These are phyloP conservation scores for Dermolepida albohirtum DNA, from an alignment of 2,888 invertebrate species.

Conservation along the genomic window DNA sequence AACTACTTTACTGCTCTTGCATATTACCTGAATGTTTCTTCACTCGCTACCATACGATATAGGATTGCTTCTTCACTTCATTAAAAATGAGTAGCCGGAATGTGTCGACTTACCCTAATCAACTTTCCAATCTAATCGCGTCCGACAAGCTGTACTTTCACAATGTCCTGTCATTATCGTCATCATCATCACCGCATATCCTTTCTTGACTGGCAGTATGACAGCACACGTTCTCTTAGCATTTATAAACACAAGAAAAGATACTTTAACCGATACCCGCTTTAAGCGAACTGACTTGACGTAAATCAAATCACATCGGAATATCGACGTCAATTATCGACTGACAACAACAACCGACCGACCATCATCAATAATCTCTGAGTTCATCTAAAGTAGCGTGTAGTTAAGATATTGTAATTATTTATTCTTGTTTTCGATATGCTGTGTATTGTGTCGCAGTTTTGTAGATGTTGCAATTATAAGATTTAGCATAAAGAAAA, in stretches of 20 bases:
- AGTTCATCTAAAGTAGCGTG: too few species aligned
- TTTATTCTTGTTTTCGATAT: too few species aligned
- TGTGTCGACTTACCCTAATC: slow-evolving; percentile 56
- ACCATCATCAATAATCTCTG: too few species aligned
- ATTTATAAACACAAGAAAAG: slow-evolving; percentile 8
- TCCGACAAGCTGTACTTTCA: slow-evolving; percentile 54
- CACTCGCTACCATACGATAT: too few species aligned
- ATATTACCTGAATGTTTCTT: too few species aligned
- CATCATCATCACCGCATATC: slow-evolving; percentile 45
- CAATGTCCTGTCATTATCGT: slow-evolving; percentile 52
- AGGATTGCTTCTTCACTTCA: slow-evolving; percentile 47
- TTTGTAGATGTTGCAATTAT: too few species aligned
- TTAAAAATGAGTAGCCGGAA: slow-evolving; percentile 60
- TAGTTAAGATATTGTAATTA: too few species aligned
- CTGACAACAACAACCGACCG: slow-evolving; percentile 4
- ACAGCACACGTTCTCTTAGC: slow-evolving; percentile 45
- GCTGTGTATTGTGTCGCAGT: too few species aligned
- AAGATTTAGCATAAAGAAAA: too few species aligned
- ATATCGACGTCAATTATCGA: slow-evolving; percentile 20
- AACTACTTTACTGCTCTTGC: too few species aligned
- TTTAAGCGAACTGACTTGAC: slow-evolving; percentile 7
- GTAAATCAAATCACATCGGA: slow-evolving; percentile 19
- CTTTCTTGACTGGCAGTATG: slow-evolving; percentile 41
- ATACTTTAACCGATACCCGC: too few species aligned
- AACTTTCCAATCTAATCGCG: slow-evolving; percentile 54